Conservation (phyloP, 2,113 vertebrate species). For the Chamaea fasciata region DNA sequence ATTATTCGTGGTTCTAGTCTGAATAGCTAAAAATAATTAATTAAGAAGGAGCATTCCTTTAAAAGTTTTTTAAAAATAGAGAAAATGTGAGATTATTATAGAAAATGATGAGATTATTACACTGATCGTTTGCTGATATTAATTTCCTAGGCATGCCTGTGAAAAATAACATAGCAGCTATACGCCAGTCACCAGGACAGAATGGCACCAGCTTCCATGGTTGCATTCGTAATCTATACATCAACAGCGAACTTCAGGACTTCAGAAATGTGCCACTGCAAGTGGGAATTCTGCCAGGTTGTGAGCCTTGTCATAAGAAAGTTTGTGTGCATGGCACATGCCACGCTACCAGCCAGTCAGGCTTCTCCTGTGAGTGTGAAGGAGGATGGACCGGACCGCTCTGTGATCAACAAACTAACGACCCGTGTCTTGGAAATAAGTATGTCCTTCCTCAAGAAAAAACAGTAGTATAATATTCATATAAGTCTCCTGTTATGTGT, state of each 20-base stretch:
- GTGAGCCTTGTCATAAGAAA: conserved; percentile 90
- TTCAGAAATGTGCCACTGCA: conserved; percentile 86
- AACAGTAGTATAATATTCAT: not conserved
- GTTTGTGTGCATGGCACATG: conserved; percentile 89
- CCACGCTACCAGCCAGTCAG: conserved; percentile 82
- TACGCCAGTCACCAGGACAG: conserved; percentile 84
- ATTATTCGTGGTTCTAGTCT: not conserved
- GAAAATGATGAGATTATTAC: not conserved
- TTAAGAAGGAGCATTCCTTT: not conserved
- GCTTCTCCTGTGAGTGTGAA: conserved; percentile 92
- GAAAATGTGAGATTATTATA: not conserved
- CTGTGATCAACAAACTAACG: conserved; percentile 90
- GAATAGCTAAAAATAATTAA: not conserved
- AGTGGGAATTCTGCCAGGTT: conserved; percentile 89
- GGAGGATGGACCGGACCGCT: conserved; percentile 88
- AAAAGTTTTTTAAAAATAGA: not conserved
- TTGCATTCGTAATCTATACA: conserved; percentile 90
- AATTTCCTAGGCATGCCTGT: conserved; percentile 85
- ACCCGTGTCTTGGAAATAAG: conserved; percentile 96
- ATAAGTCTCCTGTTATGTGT: not conserved
- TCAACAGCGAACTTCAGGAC: conserved; percentile 94
- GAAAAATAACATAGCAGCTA: conserved; percentile 79
- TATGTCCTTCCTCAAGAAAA: conserved; percentile 68
- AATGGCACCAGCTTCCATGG: conserved; percentile 94
- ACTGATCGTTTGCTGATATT: not conserved